Evolutionary conservation across 2,113 vertebrate species (phyloP).

Genomic region (Tichodroma muraria): DNA sequence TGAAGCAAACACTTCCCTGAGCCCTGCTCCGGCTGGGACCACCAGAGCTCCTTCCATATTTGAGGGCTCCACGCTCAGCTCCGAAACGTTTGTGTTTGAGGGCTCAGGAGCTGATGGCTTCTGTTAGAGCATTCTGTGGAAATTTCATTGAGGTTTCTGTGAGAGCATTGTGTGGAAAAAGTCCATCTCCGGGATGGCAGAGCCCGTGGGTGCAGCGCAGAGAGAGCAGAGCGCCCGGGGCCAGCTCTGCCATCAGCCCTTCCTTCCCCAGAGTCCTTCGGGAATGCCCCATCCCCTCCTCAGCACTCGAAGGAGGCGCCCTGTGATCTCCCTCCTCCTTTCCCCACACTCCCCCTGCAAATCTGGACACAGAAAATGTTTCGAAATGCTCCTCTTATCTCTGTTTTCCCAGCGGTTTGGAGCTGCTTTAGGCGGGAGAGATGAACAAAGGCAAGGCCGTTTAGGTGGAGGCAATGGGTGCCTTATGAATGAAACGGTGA

Average conservation of each 20-base stretch:
- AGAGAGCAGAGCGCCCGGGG: not conserved
- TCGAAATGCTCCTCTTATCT: not conserved
- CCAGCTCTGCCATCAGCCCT: not conserved
- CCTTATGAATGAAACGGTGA: not conserved
- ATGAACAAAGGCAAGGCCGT: slow-evolving; percentile 5
- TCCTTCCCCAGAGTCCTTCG: not conserved
- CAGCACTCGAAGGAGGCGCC: not conserved
- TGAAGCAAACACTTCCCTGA: not conserved
- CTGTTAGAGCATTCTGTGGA: not conserved
- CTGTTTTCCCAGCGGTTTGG: not conserved
- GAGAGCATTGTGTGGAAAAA: too few species aligned
- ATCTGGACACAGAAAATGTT: not conserved
- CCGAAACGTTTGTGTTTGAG: not conserved
- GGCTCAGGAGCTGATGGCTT: not conserved
- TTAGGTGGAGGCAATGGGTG: not conserved
- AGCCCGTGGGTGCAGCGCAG: not conserved
- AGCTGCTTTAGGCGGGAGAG: not conserved
- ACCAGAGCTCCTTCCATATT: not conserved
- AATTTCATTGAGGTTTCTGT: too few species aligned
- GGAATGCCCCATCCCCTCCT: not conserved
- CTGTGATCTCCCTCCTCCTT: not conserved
- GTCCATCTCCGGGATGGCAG: not conserved
- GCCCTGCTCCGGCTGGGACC: not conserved
- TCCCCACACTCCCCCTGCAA: not conserved
- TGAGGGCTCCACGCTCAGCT: not conserved